Evolutionary conservation across 2,888 invertebrate species (phyloP).

Genomic region (Strigamia crassipes): DNA sequence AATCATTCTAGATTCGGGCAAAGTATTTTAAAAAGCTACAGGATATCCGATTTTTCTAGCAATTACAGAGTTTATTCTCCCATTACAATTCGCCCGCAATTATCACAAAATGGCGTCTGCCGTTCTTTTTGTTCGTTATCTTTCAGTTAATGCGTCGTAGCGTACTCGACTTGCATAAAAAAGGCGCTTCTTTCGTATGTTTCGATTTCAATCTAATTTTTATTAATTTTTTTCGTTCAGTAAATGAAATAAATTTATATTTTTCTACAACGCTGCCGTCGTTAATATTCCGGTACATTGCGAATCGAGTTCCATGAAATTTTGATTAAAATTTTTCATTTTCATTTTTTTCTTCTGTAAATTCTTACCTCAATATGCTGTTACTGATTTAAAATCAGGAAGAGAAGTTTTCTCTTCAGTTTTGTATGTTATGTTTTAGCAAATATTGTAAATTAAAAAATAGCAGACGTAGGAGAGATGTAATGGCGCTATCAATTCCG

Average conservation of each 20-base stretch:
- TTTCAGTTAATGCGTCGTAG: slow-evolving; percentile 16
- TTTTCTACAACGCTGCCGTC: background rate
- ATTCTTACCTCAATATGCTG: background rate
- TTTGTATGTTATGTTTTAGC: background rate
- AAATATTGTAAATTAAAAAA: background rate
- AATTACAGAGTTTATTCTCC: background rate
- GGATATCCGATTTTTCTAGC: background rate
- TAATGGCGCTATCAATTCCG: background rate
- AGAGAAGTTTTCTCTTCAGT: background rate
- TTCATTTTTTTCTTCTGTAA: background rate
- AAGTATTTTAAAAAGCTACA: background rate
- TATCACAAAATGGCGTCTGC: background rate
- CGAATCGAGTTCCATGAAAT: background rate
- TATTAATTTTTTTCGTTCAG: background rate
- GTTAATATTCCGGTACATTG: no score
- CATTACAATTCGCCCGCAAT: background rate
- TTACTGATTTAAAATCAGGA: background rate
- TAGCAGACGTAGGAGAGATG: background rate
- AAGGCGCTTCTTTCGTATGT: background rate
- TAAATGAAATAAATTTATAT: background rate
- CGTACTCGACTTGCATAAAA: background rate
- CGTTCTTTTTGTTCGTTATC: slow-evolving; percentile 18
- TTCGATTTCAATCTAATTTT: background rate
- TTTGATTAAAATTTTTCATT: background rate
- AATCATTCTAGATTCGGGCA: background rate